These are phyloP conservation scores for Syngnathus scovelli DNA, from an alignment of 2,113 vertebrate genomes.

Conservation along the genomic window DNA sequence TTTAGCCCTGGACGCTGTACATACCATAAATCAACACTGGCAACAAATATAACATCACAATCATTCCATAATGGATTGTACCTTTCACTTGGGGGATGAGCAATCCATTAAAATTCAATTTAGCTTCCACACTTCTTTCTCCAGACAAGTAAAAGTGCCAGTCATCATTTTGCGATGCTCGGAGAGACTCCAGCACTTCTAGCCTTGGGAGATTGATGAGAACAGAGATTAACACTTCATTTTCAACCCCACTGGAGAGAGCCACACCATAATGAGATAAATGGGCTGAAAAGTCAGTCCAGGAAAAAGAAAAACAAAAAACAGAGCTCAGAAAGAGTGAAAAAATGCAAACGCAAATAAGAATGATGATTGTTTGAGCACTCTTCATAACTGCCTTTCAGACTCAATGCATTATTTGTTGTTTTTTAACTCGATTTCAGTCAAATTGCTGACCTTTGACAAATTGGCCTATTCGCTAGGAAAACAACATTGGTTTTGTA, in stretches of 20 bases:
- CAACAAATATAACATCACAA: constrained; percentile 69
- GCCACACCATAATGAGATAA: constrained; percentile 63
- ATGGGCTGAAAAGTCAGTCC: constrained; percentile 53
- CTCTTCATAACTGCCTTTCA: constrained; percentile 18
- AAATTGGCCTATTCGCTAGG: neutral
- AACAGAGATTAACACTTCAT: constrained; percentile 73
- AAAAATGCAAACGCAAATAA: constrained; percentile 19
- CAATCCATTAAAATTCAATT: constrained; percentile 89
- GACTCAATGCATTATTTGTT: constrained; percentile 9
- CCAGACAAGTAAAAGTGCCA: constrained; percentile 71
- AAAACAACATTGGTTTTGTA: neutral
- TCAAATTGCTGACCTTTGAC: neutral
- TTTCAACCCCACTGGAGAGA: constrained; percentile 66
- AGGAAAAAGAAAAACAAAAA: constrained; percentile 15
- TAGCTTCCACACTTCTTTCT: constrained; percentile 78
- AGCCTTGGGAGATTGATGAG: constrained; percentile 71
- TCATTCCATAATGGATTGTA: constrained; percentile 82
- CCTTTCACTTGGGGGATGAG: constrained; percentile 75
- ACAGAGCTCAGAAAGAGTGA: constrained; percentile 23
- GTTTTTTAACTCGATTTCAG: neutral
- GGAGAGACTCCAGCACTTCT: constrained; percentile 62
- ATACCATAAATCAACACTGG: constrained; percentile 68
- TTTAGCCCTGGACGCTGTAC: constrained; percentile 45
- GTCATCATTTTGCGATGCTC: constrained; percentile 71
- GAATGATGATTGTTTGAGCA: constrained; percentile 18